Base-by-base conservation (phyloP, 2,888 invertebrate species). In the Mimachlamys varia region DNA sequence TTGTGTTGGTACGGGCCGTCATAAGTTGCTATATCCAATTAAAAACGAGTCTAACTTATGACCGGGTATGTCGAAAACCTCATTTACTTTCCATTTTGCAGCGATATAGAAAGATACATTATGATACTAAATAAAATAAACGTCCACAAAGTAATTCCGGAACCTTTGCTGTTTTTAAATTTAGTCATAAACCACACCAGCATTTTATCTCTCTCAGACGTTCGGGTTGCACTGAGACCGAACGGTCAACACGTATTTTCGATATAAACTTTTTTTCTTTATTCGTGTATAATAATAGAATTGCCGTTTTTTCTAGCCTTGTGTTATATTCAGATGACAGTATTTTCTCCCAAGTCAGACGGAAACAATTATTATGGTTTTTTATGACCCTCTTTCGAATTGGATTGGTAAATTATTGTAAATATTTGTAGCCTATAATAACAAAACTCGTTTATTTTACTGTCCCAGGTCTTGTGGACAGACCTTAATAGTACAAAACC, bases 181-280 rank as follows among this genome's bases (percentile, higher is more conserved):
- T 33, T 76, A 76, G 76, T 76, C 76, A 76, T 76, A 76, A 76
- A 76, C 76, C 12, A 76, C 76, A 76, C 33, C 17, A 22, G 7
- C 76, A 33, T 76, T n/a, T 76, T 76, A 76, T 33, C 33, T 76
- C 76, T 27, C 15, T 33, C 76, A 76, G 76, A 76, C 76, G 27
- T 76, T 76, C 76, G 27, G 12, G 33, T 76, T 76, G 27, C 76
- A 76, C 76, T 76, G 76, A 76, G 33, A 76, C 76, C 76, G 33
- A 76, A 76, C 76, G 76, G 76, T 76, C 76, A 76, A 76, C 76
- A 76, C 76, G 76, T 76, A 76, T 76, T 76, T 76, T 76, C 76
- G 33, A 76, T 76, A 76, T 76, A 76, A 76, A 76, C 76, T 76
- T 76, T 76, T 53, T 76, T 76, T 76, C 76, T 76, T 76, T 76